Base-by-base conservation (phyloP, 2,113 vertebrate species). In the Genyomyrus donnyi region DNA sequence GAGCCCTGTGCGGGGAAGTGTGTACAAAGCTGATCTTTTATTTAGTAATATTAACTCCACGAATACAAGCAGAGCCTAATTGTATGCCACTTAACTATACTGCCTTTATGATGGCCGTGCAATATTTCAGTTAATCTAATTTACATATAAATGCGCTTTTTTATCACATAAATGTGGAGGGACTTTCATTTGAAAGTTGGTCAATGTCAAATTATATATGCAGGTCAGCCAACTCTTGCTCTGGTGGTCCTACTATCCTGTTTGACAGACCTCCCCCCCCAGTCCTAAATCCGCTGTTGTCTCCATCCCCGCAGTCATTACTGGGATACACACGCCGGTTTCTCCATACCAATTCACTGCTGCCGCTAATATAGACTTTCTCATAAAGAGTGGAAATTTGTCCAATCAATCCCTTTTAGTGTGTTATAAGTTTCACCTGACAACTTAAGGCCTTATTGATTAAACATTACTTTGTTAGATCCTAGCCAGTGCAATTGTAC, bases 391-490 rank as follows among this genome's bases (percentile, higher is more conserved):
- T 95, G 94, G 95, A 94, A 95, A 96, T 94, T 93, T 93, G 95
- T 93, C 95, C 95, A 97, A 97, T 98, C 97, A 98, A 97, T 97
- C 96, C 96, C 96, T 97, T 97, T 98, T 97, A 97, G 95, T 97
- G 96, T 96, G 97, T 97, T 97, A 96, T 98, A 97, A 97, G 96
- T 98, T 97, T 97, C 95, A 95, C 95, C 95, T 98, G 97, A 97
- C 97, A 98, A 97, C 95, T 96, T 97, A 97, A 96, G 96, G 96
- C 95, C 96, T 95, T 97, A 98, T 98, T 97, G 97, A 98, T 97
- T 98, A 97, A 95, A 96, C 96, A 97, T 97, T 97, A 97, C 96
- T 96, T 97, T 97, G 97, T 97, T 97, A 95, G 96, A 97, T 97
- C 95, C 96, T 80, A 53, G 97, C 97, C 97, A 97, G 46, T 74